Percentiles rank a stretch among this genome's conserved stretches.
Conservation (phyloP, 2,113 vertebrate genomes). For the Psammodynastes pulverulentus region DNA sequence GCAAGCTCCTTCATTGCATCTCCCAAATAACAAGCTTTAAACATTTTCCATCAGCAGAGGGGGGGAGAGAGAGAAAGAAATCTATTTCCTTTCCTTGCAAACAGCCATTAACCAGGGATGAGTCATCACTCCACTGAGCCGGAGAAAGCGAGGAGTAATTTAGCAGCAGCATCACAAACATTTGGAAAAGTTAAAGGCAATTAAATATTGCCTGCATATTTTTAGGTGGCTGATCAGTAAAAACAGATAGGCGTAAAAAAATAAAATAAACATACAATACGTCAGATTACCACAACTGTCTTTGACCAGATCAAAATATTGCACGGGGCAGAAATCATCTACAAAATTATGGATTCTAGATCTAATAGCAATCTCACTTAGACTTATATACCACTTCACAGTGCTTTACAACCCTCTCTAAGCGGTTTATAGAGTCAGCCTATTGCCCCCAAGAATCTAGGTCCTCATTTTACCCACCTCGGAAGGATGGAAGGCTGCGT, state of each 20-base stretch:
- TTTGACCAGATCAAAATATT: background rate
- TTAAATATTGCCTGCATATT: background rate
- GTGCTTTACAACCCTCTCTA: too few species aligned
- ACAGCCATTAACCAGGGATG: constrained; percentile 13
- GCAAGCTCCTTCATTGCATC: constrained; percentile 30
- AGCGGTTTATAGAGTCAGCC: too few species aligned
- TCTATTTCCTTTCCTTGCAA: constrained; percentile 40
- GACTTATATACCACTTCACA: too few species aligned
- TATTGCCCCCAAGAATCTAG: too few species aligned
- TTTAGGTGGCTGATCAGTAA: background rate
- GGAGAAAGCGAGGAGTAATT: background rate
- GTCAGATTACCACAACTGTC: background rate
- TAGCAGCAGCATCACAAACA: background rate
- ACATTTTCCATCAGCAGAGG: constrained; percentile 28
- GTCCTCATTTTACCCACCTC: too few species aligned
- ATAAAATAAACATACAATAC: background rate
- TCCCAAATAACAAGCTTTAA: constrained; percentile 33
- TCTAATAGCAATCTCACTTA: background rate
- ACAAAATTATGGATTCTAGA: background rate
- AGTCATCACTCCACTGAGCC: constrained; percentile 6
- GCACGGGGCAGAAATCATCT: background rate
- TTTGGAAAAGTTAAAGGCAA: constrained; percentile 4
- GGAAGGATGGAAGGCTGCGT: too few species aligned
- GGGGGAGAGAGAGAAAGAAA: background rate
- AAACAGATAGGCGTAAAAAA: background rate